phyloP scores from a whole-genome alignment of 2,113 vertebrate species.

The Halcyon senegalensis region DNA sequence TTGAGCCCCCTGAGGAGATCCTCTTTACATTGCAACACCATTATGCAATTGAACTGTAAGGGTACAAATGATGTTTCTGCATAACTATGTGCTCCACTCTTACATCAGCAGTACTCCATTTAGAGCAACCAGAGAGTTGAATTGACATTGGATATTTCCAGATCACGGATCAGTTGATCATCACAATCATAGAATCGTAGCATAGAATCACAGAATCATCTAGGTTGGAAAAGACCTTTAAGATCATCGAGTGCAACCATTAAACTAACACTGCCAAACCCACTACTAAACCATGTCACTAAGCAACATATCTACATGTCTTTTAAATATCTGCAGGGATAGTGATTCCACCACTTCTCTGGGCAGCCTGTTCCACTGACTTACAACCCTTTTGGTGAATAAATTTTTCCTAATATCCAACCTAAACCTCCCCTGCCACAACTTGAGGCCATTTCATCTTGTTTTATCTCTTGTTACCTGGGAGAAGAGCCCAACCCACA shows the following conservation, averaged over 20 bases:
- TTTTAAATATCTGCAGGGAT: background rate
- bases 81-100: background rate
- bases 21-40: background rate
- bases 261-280: background rate
- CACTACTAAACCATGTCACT: background rate
- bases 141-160: background rate
- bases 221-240: background rate
- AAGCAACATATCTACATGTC: background rate
- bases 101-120: background rate
- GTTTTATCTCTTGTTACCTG: background rate
- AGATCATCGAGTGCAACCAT: rapidly evolving
- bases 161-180: background rate
- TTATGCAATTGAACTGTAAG: slow-evolving; percentile 30
- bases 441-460: background rate
- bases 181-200: background rate
- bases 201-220: background rate
- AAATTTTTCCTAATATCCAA: background rate
- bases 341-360: background rate
- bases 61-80: slow-evolving; percentile 30
- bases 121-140: background rate
- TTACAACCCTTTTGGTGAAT: background rate
- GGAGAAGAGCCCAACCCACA: background rate
- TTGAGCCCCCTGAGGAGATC: slow-evolving; percentile 15
- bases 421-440: background rate
- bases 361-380: background rate